Base-by-base conservation (phyloP, 2,888 invertebrate genomes). In the Drosophila cognata region DNA sequence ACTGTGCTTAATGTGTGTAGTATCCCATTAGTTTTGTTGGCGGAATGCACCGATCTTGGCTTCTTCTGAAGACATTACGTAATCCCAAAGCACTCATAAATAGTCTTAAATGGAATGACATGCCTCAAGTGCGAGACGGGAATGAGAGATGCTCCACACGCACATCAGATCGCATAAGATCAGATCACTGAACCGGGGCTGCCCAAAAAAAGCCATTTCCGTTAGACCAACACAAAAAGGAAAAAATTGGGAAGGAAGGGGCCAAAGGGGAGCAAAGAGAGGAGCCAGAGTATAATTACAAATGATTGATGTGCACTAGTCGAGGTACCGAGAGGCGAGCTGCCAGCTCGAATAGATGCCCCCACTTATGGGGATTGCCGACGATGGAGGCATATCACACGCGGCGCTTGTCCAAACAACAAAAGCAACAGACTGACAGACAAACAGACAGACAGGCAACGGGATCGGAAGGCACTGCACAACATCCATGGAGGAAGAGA, bases 311-410 rank as follows among this genome's bases (percentile, higher is more conserved):
- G 86, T 78, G 41, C 71, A 75, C 80, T 68, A 55, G 61, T 28
- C 61, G 48, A 67, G 66, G 48, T 53, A 64, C 64, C 7, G 41
- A 52, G 38, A 18, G 35, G 38, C 35, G 33, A 38, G 46, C 4
- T 29, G 25, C 38, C 4, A 25, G 46, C 18, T 55, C 18, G 25
- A 36, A 55, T 36, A 62, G 46, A 46, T 36, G 59, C 55, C 43
- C 50, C 60, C 51, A 48, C 64, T 67, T 62, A 50, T 38, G 63
- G 33, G 33, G 61, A 58, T 56, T 64, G 71, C 65, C 53, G 81
- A 78, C 85, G 74, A 79, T 79, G 81, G 83, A 79, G 74, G 72
- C 81, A 69, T 70, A 82, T 79, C 85, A 88, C 81, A 87, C 79
- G 82, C 81, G 77, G 77, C 72, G 81, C 78, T 82, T 84, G 72